Evolutionary conservation across 2,888 invertebrate genomes (phyloP), one percentile per base, ranked within the genome.

Genomic region (Zootermopsis nevadensis): DNA sequence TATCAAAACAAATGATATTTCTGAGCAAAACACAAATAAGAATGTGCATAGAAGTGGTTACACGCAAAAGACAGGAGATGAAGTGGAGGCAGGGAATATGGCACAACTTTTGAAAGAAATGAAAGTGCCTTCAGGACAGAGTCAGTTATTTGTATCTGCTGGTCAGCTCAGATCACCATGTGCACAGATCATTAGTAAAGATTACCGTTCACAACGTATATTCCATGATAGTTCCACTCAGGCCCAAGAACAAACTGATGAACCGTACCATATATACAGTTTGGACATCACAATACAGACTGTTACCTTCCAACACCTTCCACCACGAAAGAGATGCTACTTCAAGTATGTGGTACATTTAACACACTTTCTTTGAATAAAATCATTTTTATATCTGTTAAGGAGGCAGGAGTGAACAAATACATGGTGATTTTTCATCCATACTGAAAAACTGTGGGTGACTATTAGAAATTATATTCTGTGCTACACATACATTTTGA

Each of bases 211-310:
- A 74, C 38, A 74, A 27, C 31, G 8, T n/a, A 24, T 3, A 27
- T n/a, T 74, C 8, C 42, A 27, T 74, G 38, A 74, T 15, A 74
- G 38, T 38, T 42, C 42, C 8, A 74, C 74, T n/a, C 38, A 74
- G 42, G 7, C 10, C 1, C n/a, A 38, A 24, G 38, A 74, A 38
- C 24, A 7, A 74, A 74, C 8, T n/a, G 10, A 69, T 33, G 22
- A 30, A 15, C 33, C 33, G 10, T 74, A 42, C 30, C 74, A 42
- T n/a, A 55, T 42, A 19, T 82, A 42, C 30, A 22, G 12, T 55
- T 53, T 82, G 15, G 35, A 74, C 30, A 72, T 82, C 22, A 38
- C 76, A 31, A 19, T 82, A 30, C 33, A 82, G 38, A 82, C 38
- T 60, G 42, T 76, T 31, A 42, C 60, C 12, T 82, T 82, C 35